Conservation (phyloP, 2,797 vertebrate species). For the Pangasius djambal region DNA sequence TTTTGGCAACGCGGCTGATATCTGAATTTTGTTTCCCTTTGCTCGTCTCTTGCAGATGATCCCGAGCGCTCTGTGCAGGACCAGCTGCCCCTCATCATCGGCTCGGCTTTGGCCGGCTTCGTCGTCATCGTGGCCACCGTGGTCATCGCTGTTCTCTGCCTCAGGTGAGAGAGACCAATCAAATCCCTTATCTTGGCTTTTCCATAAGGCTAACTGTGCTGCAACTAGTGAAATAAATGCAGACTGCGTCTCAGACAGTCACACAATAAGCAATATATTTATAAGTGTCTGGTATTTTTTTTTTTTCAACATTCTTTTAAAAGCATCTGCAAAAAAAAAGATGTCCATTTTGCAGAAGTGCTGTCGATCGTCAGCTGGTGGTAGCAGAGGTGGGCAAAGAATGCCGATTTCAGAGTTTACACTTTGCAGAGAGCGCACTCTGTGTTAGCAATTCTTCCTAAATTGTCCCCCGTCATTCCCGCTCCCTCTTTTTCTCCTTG, state of each 20-base stretch:
- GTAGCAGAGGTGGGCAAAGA: neutral
- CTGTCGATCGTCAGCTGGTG: conserved; percentile 21
- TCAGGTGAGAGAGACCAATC: conserved; percentile 81
- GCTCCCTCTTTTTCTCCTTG: conserved; percentile 16
- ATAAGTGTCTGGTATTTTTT: neutral
- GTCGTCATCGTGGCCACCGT: conserved; percentile 92
- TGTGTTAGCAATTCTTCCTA: conserved; percentile 33
- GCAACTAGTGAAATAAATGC: conserved; percentile 20
- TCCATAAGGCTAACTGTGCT: neutral
- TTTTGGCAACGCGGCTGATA: neutral
- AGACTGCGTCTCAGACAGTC: conserved; percentile 7
- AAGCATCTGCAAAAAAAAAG: conserved; percentile 19
- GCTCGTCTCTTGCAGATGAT: conserved; percentile 76
- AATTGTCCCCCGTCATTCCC: conserved; percentile 32
- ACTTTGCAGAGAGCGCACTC: conserved; percentile 30
- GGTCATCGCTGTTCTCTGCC: conserved; percentile 93
- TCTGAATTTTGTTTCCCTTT: neutral
- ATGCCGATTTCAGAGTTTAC: conserved; percentile 3
- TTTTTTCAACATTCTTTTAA: neutral
- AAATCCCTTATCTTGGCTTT: neutral
- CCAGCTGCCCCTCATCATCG: conserved; percentile 92
- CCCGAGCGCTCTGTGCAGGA: conserved; percentile 92
- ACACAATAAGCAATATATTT: conserved; percentile 22
- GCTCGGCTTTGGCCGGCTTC: conserved; percentile 89
- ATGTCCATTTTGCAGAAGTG: conserved; percentile 23